A percentile compares a stretch with the other conserved stretches of the same genome.
Conservation (phyloP, 2,888 invertebrate species). For the Ophion ventricosus region DNA sequence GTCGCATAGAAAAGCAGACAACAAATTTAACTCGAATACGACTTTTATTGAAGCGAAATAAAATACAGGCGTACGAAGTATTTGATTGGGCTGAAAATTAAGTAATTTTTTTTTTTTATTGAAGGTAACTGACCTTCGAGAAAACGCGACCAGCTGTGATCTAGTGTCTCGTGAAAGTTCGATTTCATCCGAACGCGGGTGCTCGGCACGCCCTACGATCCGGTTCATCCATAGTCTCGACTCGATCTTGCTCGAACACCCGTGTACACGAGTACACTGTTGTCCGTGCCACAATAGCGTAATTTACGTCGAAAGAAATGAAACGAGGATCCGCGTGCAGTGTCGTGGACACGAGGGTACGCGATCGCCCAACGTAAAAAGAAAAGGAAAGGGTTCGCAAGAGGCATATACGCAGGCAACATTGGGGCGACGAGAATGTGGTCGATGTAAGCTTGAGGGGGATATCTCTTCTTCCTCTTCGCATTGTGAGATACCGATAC, state of each 20-base stretch:
- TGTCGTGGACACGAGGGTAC: not conserved
- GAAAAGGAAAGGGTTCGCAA: not conserved
- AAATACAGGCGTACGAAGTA: too few relatives aligned
- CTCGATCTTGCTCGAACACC: not conserved
- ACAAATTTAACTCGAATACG: too few relatives aligned
- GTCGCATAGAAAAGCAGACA: too few relatives aligned
- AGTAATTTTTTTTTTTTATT: too few relatives aligned
- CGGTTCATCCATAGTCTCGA: not conserved
- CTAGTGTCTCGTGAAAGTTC: not conserved
- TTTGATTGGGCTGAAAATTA: too few relatives aligned
- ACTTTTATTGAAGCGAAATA: too few relatives aligned
- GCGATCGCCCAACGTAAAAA: not conserved
- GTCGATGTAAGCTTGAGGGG: slow-evolving; percentile 57
- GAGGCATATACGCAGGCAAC: slow-evolving; percentile 11
- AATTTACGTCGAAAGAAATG: slow-evolving; percentile 31
- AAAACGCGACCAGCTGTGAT: too few relatives aligned
- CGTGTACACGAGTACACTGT: too few relatives aligned
- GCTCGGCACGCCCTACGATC: not conserved
- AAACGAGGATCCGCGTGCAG: not conserved
- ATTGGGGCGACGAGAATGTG: slow-evolving; percentile 53
- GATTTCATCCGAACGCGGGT: not conserved
- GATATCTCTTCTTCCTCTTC: slow-evolving; percentile 66
- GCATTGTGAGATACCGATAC: slow-evolving; percentile 80
- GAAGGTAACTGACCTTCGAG: too few relatives aligned
- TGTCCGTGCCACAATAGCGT: slow-evolving; percentile 12